Evolutionary conservation across 2,888 invertebrate genomes (phyloP).

Genomic region (Deilephila porcellus): DNA sequence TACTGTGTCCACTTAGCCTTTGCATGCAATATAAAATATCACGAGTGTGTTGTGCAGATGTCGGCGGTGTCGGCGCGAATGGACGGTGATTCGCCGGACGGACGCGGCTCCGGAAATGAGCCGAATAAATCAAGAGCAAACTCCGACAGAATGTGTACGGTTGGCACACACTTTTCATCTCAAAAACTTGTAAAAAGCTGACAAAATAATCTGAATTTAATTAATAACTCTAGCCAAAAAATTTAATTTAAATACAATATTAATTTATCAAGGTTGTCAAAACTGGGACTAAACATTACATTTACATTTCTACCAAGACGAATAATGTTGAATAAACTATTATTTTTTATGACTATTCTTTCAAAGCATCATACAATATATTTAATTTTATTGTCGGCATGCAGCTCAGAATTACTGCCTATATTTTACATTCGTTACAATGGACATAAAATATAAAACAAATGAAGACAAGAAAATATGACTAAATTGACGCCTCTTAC

Average conservation of each 20-base stretch:
- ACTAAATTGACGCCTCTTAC: neutral
- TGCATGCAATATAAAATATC: no score
- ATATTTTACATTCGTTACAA: neutral
- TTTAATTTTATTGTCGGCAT: no score
- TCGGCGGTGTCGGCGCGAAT: neutral
- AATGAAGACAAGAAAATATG: neutral
- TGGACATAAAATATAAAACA: neutral
- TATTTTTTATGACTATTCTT: no score
- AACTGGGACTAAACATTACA: no score
- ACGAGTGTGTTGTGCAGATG: neutral
- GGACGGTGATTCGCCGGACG: constrained; percentile 49
- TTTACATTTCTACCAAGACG: no score
- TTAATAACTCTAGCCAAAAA: neutral
- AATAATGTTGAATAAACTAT: no score
- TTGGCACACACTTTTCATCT: constrained; percentile 46
- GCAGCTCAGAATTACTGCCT: no score
- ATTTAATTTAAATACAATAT: no score
- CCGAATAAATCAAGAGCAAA: constrained; percentile 76
- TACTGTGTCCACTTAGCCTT: no score
- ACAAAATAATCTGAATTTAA: neutral
- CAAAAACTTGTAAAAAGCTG: neutral
- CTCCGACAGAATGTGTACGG: constrained; percentile 64
- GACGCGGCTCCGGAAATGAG: constrained; percentile 65
- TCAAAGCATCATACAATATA: no score
- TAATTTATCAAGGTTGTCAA: no score